A percentile compares a stretch with the other conserved stretches of the same genome.
These are phyloP conservation scores for Enteromius mattozi DNA, from an alignment of 2,797 vertebrate species.

Conservation along the genomic window DNA sequence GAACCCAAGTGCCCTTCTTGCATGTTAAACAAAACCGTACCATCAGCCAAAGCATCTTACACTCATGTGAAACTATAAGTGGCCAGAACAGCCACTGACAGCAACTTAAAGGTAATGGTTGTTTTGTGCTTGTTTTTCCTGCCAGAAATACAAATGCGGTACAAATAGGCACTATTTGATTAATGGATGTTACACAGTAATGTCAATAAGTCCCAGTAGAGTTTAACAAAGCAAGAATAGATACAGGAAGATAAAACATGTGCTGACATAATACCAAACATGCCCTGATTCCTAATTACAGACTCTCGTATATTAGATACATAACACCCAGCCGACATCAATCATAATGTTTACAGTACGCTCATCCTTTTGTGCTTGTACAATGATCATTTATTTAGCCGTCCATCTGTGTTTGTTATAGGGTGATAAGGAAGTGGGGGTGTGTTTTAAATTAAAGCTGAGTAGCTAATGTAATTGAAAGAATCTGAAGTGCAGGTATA, in stretches of 20 bases:
- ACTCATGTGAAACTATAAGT: neutral
- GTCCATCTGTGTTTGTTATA: constrained; percentile 52
- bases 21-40: neutral
- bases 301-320: constrained; percentile 39
- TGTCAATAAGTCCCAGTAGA: constrained; percentile 22
- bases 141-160: neutral
- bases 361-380: constrained; percentile 30
- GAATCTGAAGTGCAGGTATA: constrained; percentile 69
- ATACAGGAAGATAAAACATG: constrained; percentile 46
- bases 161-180: constrained; percentile 26
- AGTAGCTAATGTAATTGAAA: constrained; percentile 76
- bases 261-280: constrained; percentile 39
- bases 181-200: constrained; percentile 33
- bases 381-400: constrained; percentile 52
- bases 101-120: constrained; percentile 8
- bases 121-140: constrained; percentile 20
- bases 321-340: constrained; percentile 37
- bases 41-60: neutral
- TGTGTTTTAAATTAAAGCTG: constrained; percentile 66
- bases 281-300: constrained; percentile 46
- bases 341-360: constrained; percentile 50
- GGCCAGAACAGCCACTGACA: neutral
- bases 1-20: neutral
- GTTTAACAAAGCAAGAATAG: constrained; percentile 13
- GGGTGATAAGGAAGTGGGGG: constrained; percentile 57